phyloP scores from a whole-genome alignment of 2,797 vertebrate genomes.

The Pitangus sulphuratus region DNA sequence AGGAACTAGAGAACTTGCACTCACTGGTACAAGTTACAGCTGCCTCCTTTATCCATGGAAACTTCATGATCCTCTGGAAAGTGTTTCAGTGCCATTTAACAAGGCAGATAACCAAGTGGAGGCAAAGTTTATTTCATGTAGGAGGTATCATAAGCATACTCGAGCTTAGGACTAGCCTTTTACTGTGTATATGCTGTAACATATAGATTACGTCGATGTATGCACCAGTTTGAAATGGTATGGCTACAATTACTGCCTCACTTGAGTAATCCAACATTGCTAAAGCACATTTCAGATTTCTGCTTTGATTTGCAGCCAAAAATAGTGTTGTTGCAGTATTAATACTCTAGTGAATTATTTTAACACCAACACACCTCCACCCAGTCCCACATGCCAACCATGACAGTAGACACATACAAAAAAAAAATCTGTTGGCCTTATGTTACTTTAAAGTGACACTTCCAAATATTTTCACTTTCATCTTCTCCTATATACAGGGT shows the following conservation, averaged over 20 bases:
- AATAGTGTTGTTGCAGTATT: constrained; percentile 14
- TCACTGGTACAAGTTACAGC: background rate
- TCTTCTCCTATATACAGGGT: background rate
- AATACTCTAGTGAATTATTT: constrained; percentile 39
- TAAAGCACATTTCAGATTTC: constrained; percentile 6
- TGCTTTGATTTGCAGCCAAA: constrained; percentile 27
- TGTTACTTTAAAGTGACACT: background rate
- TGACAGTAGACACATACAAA: background rate
- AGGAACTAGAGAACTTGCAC: background rate
- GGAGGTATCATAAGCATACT: background rate
- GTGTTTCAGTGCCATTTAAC: background rate
- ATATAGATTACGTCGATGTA: background rate
- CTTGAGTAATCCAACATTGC: background rate
- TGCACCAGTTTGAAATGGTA: background rate
- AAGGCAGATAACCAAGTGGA: background rate
- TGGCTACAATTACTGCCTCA: background rate
- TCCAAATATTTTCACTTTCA: constrained; percentile 3
- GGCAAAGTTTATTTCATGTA: background rate
- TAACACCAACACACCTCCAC: constrained; percentile 43
- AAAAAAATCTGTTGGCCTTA: background rate
- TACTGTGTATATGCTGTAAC: background rate
- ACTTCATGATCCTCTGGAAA: background rate
- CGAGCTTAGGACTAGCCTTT: background rate
- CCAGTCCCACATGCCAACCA: constrained; percentile 3
- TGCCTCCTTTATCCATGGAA: background rate